Base-by-base conservation (phyloP, 2,888 invertebrate species). In the Zhuqinia jingwanae region DNA sequence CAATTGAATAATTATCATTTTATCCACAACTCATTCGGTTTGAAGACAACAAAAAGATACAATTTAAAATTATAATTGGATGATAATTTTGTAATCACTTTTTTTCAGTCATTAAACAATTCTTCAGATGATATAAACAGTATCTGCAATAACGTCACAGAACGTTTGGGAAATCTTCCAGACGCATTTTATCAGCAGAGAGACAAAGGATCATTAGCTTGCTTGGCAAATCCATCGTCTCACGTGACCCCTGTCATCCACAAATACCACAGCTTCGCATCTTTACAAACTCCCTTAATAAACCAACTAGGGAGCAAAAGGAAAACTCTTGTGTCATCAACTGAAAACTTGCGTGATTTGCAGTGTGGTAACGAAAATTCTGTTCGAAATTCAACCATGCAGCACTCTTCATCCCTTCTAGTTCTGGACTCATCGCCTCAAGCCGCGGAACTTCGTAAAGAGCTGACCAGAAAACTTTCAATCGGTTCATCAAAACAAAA, bases 181-280 rank as follows among this genome's bases (percentile, higher is more conserved):
- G 87, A 68, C 27, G 89, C 89, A 20, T 89, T 89, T 60, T 89
- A 89, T 78, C 47, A 87, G 36, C 88, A 90, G 47, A 63, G 78
- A 13, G 87, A 86, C 20, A 58, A 63, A 53, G 70, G 56, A 13
- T 75, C 63, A 22, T 56, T 83, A 17, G 50, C 73, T 6, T 36
- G 36, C 36, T 25, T 50, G 25, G 5, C 77, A 3, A 42, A 20
- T 25, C 1, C 76, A n/a, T 65, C 65, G 50, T 76, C 85, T 60
- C 80, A 79, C n/a, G 63, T 60, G n/a, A 10, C 79, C 78, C 79
- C 79, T 50, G 73, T 88, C n/a, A 88, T 87, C 25, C 88, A 90
- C 42, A 90, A 90, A 70, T 90, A 88, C 81, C 89, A 90, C 65
- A 90, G 90, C 78, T 89, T 90, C 70, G 87, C 87, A 11, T 89